These are phyloP conservation scores for Schlechtendalia chinensis DNA, from an alignment of 1,140 invertebrate genomes.

Conservation along the genomic window DNA sequence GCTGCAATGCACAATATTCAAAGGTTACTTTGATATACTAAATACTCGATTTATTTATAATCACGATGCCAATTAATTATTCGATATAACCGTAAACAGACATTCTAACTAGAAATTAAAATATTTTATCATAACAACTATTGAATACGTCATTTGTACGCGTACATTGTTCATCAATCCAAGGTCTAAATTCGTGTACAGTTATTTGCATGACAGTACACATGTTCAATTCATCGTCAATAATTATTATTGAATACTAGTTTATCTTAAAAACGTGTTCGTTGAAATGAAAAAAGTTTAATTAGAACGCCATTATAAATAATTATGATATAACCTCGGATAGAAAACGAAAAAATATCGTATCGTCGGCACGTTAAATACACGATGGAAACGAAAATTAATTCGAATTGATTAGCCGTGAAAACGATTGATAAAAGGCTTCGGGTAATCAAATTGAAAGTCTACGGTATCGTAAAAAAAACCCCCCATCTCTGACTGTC, in stretches of 20 bases:
- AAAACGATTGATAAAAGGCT: neutral
- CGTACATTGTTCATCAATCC: neutral
- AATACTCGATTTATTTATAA: too few relatives aligned
- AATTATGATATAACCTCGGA: neutral
- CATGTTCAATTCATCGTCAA: neutral
- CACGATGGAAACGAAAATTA: neutral
- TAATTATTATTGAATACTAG: neutral
- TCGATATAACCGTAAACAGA: neutral
- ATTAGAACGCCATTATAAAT: neutral
- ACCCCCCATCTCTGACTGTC: neutral
- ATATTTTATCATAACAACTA: slow-evolving; percentile 4
- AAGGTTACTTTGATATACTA: too few relatives aligned
- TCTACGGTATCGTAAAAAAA: neutral
- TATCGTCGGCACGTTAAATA: too few relatives aligned
- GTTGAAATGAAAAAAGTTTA: neutral
- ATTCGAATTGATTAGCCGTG: neutral
- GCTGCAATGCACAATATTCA: too few relatives aligned
- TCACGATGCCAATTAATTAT: too few relatives aligned
- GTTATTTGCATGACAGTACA: neutral
- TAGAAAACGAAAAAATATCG: too few relatives aligned
- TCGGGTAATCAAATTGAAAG: neutral
- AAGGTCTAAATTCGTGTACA: neutral
- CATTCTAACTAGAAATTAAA: neutral
- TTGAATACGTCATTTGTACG: neutral
- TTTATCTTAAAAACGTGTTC: neutral